A percentile compares a stretch with the other conserved stretches of the same genome.
Evolutionary conservation across 2,888 invertebrate genomes (phyloP).

Genomic region (Temnothorax rugatulus): DNA sequence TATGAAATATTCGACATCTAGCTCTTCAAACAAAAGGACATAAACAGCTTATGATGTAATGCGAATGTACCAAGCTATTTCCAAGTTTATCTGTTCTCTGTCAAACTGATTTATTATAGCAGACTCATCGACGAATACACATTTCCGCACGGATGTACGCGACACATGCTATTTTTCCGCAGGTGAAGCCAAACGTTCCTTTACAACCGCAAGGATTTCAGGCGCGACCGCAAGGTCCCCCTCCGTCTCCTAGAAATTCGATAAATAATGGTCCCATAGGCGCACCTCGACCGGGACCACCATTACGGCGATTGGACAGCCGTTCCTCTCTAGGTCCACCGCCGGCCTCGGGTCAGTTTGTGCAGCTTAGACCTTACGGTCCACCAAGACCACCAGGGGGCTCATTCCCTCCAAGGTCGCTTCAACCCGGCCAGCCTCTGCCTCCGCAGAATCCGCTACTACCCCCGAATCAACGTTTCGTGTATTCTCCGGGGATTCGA

Average conservation of each 20-base stretch:
- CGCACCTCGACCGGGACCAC: slow-evolving; percentile 87
- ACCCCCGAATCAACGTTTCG: slow-evolving; percentile 63
- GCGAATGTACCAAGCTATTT: not conserved
- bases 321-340: slow-evolving; percentile 85
- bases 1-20: not conserved
- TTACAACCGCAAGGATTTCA: slow-evolving; percentile 74
- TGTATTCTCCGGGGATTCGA: slow-evolving; percentile 43
- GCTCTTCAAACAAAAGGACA: not conserved
- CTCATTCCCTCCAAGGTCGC: slow-evolving; percentile 63
- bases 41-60: not conserved
- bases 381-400: slow-evolving; percentile 70
- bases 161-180: slow-evolving; percentile 65
- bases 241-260: slow-evolving; percentile 77
- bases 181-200: slow-evolving; percentile 77
- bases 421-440: slow-evolving; percentile 58
- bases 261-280: slow-evolving; percentile 78
- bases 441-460: slow-evolving; percentile 46
- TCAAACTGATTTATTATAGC: slow-evolving; percentile 1
- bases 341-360: slow-evolving; percentile 84
- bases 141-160: slow-evolving; percentile 30
- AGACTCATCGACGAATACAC: not conserved
- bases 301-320: slow-evolving; percentile 86
- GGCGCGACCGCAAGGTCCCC: slow-evolving; percentile 77
- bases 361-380: slow-evolving; percentile 74
- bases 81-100: not conserved